Evolutionary conservation across 2,797 vertebrate genomes (phyloP), one percentile per base, ranked within the genome.

Genomic region (Pogonophryne albipinna): DNA sequence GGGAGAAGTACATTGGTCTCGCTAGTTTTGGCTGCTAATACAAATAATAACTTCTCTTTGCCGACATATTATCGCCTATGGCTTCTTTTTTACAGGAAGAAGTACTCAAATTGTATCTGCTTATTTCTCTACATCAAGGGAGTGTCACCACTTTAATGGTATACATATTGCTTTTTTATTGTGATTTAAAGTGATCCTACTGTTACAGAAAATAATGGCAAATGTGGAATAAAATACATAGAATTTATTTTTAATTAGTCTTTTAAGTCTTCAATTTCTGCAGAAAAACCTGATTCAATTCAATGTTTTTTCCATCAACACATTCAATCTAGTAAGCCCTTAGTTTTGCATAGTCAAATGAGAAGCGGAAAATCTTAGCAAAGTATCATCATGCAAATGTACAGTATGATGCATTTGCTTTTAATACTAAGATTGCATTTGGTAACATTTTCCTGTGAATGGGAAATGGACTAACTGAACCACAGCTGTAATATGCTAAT

Each of bases 311-410:
- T 71, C n/a, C 61, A 49, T 9, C 17, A 58, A 31, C 2, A 8
- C 4, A 62, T 20, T 58, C 9, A 58, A 42, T 51, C 38, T 60
- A n/a, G 19, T 41, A 3, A 15, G 17, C 10, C 2, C 4, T 1
- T 56, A 17, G 6, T 42, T 84, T 67, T 81, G 63, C 44, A 62
- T 60, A 16, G 41, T 58, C n/a, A 38, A 38, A 38, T 38, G 34
- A 38, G 34, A 38, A 9, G 34, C 2, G 34, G 1, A 38, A 8
- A 38, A 38, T 38, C 34, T 38, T 38, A 38, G 34, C 8, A 1
- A 38, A 38, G 7, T 9, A 38, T 38, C 6, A 38, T 38, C 34
- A 38, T 38, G 34, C 34, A 38, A 38, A 38, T 38, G n/a, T n/a
- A n/a, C n/a, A n/a, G 34, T 38, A 9, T 8, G 34, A 38, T 38